phyloP scores from a whole-genome alignment of 2,888 invertebrate species.

The Allophyes oxyacanthae region DNA sequence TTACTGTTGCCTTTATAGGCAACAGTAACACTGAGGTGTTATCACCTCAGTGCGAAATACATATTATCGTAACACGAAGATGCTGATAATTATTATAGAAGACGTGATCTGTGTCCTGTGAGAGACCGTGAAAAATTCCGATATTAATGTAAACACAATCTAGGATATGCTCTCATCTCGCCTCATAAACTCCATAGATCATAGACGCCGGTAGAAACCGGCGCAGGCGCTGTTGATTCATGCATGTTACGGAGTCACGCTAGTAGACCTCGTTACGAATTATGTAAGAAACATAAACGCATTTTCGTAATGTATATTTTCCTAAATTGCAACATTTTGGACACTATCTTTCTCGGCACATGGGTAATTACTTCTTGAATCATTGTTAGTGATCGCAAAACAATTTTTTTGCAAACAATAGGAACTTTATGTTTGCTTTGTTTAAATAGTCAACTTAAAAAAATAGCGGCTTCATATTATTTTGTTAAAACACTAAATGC shows the following conservation, averaged over 20 bases:
- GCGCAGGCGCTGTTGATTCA: constrained; percentile 36
- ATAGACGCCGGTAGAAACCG: constrained; percentile 17
- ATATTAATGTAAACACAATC: constrained; percentile 11
- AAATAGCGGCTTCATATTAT: constrained; percentile 18
- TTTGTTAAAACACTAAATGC: constrained; percentile 6
- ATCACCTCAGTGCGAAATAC: too few species aligned
- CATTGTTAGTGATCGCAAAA: constrained; percentile 19
- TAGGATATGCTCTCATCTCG: constrained; percentile 11
- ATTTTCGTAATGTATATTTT: constrained; percentile 59
- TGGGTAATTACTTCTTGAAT: constrained; percentile 12
- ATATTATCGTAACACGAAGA: too few species aligned
- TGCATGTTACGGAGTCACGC: constrained; percentile 48
- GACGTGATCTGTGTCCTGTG: not conserved
- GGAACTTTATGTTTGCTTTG: constrained; percentile 7
- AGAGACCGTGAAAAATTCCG: constrained; percentile 8
- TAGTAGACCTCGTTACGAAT: constrained; percentile 49
- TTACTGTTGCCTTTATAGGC: too few species aligned
- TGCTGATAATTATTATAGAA: constrained; percentile 1
- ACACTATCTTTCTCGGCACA: constrained; percentile 33
- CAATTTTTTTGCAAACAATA: constrained; percentile 9
- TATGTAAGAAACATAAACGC: constrained; percentile 57
- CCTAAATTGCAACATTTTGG: constrained; percentile 58
- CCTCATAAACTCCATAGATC: not conserved
- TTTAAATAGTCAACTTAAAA: constrained; percentile 9
- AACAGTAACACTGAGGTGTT: too few species aligned